Conservation (phyloP, 2,888 invertebrate genomes). For the Octonoba sinensis region DNA sequence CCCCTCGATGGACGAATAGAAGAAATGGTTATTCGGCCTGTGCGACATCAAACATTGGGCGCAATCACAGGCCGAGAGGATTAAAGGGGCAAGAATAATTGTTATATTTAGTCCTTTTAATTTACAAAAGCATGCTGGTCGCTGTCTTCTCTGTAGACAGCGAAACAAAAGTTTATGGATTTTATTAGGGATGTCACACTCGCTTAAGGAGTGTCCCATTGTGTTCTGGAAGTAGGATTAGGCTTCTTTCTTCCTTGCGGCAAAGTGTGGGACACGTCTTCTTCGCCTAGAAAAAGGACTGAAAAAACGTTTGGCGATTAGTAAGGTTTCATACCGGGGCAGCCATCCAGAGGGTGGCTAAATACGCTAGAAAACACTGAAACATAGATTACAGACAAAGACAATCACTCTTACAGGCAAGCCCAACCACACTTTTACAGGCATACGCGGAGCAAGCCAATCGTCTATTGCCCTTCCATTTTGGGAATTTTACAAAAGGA, state of each 20-base stretch:
- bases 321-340: constrained; percentile 35
- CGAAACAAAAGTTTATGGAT: constrained; percentile 3
- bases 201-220: constrained; percentile 4
- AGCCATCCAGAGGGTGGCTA: constrained; percentile 61
- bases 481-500: too few species aligned
- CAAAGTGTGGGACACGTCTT: constrained; percentile 11
- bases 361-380: constrained; percentile 39
- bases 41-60: constrained; percentile 17
- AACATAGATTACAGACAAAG: background rate
- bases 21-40: constrained; percentile 50
- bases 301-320: constrained; percentile 55
- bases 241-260: constrained; percentile 20
- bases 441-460: background rate
- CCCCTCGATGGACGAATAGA: constrained; percentile 44
- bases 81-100: constrained; percentile 33
- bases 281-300: constrained; percentile 59
- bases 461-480: too few species aligned
- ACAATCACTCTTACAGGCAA: background rate
- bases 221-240: constrained; percentile 40
- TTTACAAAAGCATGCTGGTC: constrained; percentile 17
- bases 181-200: constrained; percentile 3
- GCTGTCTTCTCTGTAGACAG: constrained; percentile 39
- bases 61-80: constrained; percentile 36
- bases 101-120: constrained; percentile 2
- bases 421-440: background rate